phyloP scores from a whole-genome alignment of 1,140 invertebrate species.

The Drosophila grimshawi region DNA sequence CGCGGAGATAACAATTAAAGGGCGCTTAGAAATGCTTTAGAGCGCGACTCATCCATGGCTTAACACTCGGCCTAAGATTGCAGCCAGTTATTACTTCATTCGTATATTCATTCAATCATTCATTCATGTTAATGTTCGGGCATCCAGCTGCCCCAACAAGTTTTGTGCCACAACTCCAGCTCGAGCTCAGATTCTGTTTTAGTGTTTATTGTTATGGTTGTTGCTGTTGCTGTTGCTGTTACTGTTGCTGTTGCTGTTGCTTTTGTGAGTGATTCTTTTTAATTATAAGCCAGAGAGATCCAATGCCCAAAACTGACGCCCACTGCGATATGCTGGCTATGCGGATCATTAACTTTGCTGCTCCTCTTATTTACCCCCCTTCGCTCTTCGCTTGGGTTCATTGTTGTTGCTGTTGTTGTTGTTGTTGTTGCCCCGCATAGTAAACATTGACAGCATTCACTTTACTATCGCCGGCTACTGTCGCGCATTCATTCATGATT shows the following conservation, averaged over 20 bases:
- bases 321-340: slow-evolving; percentile 34
- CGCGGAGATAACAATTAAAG: slow-evolving; percentile 31
- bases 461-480: slow-evolving; percentile 30
- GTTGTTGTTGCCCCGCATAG: slow-evolving; percentile 23
- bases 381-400: neutral
- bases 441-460: slow-evolving; percentile 41
- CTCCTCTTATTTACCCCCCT: slow-evolving; percentile 51
- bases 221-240: slow-evolving; percentile 41
- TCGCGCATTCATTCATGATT: slow-evolving; percentile 28
- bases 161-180: slow-evolving; percentile 57
- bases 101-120: slow-evolving; percentile 39
- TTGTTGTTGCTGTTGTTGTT: slow-evolving; percentile 15
- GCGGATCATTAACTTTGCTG: slow-evolving; percentile 67
- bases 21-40: slow-evolving; percentile 30
- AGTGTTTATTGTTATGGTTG: slow-evolving; percentile 2
- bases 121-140: slow-evolving; percentile 52
- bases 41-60: slow-evolving; percentile 15
- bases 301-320: slow-evolving; percentile 54
- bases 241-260: slow-evolving; percentile 35
- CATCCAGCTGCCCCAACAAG: slow-evolving; percentile 40
- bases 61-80: slow-evolving; percentile 32
- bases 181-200: slow-evolving; percentile 17
- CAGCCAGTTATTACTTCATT: slow-evolving; percentile 41
- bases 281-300: slow-evolving; percentile 49
- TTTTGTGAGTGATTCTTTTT: slow-evolving; percentile 58